These are phyloP conservation scores for Philotrypesis tridentata DNA, from an alignment of 1,140 invertebrate species.

Conservation along the genomic window DNA sequence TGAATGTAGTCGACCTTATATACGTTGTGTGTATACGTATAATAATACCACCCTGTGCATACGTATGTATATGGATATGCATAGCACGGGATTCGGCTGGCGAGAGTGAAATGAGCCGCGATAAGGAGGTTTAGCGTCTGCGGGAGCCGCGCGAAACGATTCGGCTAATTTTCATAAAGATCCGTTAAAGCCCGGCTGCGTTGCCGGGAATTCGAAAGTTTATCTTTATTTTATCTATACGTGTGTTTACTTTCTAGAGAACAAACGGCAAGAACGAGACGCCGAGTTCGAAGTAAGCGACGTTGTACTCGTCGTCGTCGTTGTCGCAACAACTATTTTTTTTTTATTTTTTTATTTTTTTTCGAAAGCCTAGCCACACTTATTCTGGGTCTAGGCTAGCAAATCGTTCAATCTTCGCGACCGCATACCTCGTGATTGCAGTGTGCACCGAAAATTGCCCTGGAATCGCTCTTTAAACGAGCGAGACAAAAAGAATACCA, in stretches of 20 bases:
- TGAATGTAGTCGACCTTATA: conserved; percentile 26
- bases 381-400: background rate
- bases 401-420: background rate
- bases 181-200: background rate
- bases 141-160: background rate
- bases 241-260: background rate
- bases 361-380: background rate
- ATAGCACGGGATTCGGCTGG: no score
- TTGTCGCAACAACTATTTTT: no score
- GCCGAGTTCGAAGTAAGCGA: no score
- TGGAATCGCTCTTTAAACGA: background rate
- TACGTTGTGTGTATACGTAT: conserved; percentile 3
- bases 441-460: background rate
- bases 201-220: background rate
- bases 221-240: background rate
- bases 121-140: background rate
- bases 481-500: background rate
- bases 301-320: no score
- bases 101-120: background rate
- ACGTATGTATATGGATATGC: no score
- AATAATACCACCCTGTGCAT: no score
- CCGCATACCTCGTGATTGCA: background rate
- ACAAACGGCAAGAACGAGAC: no score
- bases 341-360: no score
- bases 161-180: background rate